Evolutionary conservation across 2,113 vertebrate species (phyloP), one percentile per base, ranked within the genome.

Genomic region (Cyanoramphus novaezelandiae): DNA sequence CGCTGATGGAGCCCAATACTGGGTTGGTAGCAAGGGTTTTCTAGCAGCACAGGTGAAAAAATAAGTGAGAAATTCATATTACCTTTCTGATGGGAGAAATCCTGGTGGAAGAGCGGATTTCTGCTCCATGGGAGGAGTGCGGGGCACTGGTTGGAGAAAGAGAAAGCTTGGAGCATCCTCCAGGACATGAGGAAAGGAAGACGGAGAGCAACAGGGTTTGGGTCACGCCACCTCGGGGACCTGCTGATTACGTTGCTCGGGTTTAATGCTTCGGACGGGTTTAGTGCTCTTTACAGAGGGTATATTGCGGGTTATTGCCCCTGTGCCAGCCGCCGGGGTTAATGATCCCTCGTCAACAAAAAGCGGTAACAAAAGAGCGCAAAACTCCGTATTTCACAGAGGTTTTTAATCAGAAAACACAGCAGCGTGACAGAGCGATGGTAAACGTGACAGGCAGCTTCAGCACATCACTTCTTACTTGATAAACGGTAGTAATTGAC

Each of bases 401-500:
- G 77, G 74, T 88, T 96, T 97, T 97, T 97, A 97, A 97, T 97
- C 63, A 86, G 82, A 81, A 89, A 89, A 88, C 86, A 92, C 92
- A 94, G 85, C 90, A 85, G 67, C 84, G 70, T 90, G 88, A 93
- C 92, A 96, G 64, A 96, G 43, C 31, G 17, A 60, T 47, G 46
- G 71, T 35, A 88, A 95, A 96, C 28, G n/a, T 62, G 91, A 91
- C 72, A 88, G 77, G 72, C 57, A 77, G 46, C 43, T 93, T 65
- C 83, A 82, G 91, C n/a, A 84, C 72, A 60, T 60, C 70, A 41
- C 5, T 60, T 92, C 90, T 92, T 41, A 81, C 81, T 89, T 23
- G 33, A 83, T 35, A 85, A 93, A 78, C 41, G 44, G 13, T 52
- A 86, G 47, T 17, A 49, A 77, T 43, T 57, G 59, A 65, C 82